A percentile compares a stretch with the other conserved stretches of the same genome.
These are phyloP conservation scores for Spialia ferax DNA, from an alignment of 2,888 invertebrate genomes.

Conservation along the genomic window DNA sequence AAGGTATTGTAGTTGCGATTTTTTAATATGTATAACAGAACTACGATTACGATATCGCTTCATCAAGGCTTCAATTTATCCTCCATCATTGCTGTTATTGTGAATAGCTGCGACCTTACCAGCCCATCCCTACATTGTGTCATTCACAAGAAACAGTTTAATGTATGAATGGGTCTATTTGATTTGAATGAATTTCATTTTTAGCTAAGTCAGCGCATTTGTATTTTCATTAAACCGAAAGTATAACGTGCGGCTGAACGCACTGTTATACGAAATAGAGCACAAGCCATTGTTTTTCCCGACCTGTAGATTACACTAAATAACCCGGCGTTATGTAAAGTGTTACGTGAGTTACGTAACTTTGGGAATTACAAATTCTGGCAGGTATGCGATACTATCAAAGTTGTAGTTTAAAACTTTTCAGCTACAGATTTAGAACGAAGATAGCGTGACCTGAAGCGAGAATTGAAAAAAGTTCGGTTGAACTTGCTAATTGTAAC, in stretches of 20 bases:
- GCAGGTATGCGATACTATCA: constrained; percentile 30
- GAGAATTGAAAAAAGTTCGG: constrained; percentile 30
- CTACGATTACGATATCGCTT: constrained; percentile 43
- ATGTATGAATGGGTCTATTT: constrained; percentile 56
- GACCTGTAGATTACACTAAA: constrained; percentile 27
- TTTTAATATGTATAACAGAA: constrained; percentile 20
- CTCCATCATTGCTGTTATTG: constrained; percentile 60
- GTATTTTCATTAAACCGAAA: not conserved
- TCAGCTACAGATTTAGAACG: constrained; percentile 34
- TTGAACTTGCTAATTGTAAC: not conserved
- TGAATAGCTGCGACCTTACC: constrained; percentile 79
- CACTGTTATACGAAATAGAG: not conserved
- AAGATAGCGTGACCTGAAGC: constrained; percentile 34
- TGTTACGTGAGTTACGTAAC: constrained; percentile 20
- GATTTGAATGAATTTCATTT: constrained; percentile 19
- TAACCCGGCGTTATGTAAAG: constrained; percentile 15
- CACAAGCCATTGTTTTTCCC: not conserved
- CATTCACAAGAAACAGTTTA: constrained; percentile 58
- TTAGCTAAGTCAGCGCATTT: constrained; percentile 14
- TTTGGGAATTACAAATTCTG: constrained; percentile 27
- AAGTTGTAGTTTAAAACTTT: constrained; percentile 34
- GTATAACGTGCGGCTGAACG: not conserved
- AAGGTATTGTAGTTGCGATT: constrained; percentile 4
- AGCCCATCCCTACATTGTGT: constrained; percentile 75
- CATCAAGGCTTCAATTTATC: constrained; percentile 53